These are phyloP conservation scores for Acanthopleura granulata DNA, from an alignment of 2,888 invertebrate species.

Conservation along the genomic window DNA sequence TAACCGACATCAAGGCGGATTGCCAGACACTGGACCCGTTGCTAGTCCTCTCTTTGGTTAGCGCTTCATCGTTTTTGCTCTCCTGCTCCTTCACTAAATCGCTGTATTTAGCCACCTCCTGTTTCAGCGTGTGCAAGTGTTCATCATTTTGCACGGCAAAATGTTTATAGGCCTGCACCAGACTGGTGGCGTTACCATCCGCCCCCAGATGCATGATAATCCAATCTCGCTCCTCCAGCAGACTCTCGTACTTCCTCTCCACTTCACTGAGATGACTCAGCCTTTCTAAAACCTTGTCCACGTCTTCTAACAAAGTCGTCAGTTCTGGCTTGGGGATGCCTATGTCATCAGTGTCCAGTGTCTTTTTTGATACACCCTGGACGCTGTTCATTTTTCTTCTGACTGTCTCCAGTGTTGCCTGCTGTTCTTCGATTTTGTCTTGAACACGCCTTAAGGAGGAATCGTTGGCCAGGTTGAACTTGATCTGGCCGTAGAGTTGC, in stretches of 20 bases:
- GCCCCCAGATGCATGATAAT: slow-evolving; percentile 48
- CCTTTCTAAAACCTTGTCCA: slow-evolving; percentile 44
- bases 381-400: slow-evolving; percentile 29
- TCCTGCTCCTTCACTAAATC: slow-evolving; percentile 27
- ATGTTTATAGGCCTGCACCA: slow-evolving; percentile 48
- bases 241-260: slow-evolving; percentile 43
- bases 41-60: slow-evolving; percentile 23
- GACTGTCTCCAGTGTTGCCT: slow-evolving; percentile 23
- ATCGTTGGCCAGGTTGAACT: slow-evolving; percentile 55
- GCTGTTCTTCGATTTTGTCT: slow-evolving; percentile 30
- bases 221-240: slow-evolving; percentile 50
- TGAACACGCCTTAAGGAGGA: slow-evolving; percentile 40
- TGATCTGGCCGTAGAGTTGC: slow-evolving; percentile 48
- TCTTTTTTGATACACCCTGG: slow-evolving; percentile 22
- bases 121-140: slow-evolving; percentile 38
- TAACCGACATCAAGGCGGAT: slow-evolving; percentile 49
- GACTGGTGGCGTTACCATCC: slow-evolving; percentile 32
- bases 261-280: slow-evolving; percentile 40
- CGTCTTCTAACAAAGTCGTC: slow-evolving; percentile 43
- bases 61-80: slow-evolving; percentile 18
- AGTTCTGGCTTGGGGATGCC: slow-evolving; percentile 38
- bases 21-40: slow-evolving; percentile 48
- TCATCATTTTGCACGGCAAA: slow-evolving; percentile 47
- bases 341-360: slow-evolving; percentile 36
- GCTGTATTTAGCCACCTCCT: slow-evolving; percentile 34